Percentiles rank a stretch among this genome's conserved stretches.
Conservation (phyloP, 35 echinoderm and acorn worm species). For the Acanthaster planci region DNA sequence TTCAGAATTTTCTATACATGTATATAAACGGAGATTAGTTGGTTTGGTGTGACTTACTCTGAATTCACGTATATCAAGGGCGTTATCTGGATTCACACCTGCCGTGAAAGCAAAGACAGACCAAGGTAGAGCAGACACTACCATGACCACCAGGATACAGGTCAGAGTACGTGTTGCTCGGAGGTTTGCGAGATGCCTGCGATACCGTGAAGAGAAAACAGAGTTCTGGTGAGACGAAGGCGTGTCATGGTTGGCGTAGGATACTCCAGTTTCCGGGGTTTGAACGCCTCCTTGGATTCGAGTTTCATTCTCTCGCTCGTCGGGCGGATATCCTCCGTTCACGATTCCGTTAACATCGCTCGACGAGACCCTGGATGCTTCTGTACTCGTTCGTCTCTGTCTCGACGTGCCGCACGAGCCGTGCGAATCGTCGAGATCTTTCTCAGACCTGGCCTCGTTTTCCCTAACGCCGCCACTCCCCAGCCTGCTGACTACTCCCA, state of each 20-base stretch:
- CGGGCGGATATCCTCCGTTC: neutral
- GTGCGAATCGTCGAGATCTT: no score
- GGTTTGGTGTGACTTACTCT: no score
- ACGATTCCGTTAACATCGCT: neutral
- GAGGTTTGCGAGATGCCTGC: neutral
- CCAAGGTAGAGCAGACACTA: conserved; percentile 29
- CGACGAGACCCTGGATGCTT: no score
- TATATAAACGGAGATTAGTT: no score
- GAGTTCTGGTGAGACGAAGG: neutral
- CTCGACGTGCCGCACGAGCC: no score
- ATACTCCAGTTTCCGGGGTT: neutral
- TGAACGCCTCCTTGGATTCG: neutral
- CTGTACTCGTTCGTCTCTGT: no score
- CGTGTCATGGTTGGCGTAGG: neutral
- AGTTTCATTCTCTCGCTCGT: neutral
- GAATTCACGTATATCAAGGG: no score
- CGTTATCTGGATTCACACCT: no score
- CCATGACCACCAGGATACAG: conserved; percentile 12
- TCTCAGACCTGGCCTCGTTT: neutral
- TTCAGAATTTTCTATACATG: no score
- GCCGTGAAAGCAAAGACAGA: conserved; percentile 3
- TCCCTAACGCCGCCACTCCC: neutral
- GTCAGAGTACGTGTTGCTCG: conserved; percentile 32
- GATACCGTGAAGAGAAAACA: neutral
- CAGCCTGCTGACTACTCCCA: neutral